A percentile compares a stretch with the other conserved stretches of the same genome.
phyloP scores from a whole-genome alignment of 2,888 invertebrate genomes.

The Globia sparganii region DNA sequence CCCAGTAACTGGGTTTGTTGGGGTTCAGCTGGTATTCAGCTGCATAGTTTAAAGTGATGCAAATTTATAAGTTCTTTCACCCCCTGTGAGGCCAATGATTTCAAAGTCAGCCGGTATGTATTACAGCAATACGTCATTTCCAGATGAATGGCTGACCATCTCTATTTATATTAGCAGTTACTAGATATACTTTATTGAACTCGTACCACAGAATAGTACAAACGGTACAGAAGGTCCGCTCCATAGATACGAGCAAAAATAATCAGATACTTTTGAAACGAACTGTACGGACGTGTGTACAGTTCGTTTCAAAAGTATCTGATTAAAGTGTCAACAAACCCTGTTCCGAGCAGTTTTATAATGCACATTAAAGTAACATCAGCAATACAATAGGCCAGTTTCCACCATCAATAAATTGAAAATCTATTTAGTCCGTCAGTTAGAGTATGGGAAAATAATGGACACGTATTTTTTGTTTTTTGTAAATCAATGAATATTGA shows the following conservation, averaged over 20 bases:
- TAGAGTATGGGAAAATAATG: too few species aligned
- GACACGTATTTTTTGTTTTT: too few species aligned
- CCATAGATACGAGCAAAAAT: neutral
- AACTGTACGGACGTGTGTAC: too few species aligned
- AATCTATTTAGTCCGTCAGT: too few species aligned
- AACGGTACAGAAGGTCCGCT: conserved; percentile 2
- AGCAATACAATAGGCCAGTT: too few species aligned
- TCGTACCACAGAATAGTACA: too few species aligned
- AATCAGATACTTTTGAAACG: too few species aligned
- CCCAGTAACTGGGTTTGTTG: neutral
- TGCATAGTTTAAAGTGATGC: too few species aligned
- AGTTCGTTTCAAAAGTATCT: neutral
- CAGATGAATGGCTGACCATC: neutral
- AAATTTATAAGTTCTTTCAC: neutral
- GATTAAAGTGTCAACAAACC: neutral
- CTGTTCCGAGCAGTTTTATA: too few species aligned
- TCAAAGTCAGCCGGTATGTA: neutral
- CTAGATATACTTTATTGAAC: conserved; percentile 14
- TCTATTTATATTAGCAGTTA: conserved; percentile 21
- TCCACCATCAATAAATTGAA: too few species aligned
- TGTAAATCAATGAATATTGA: too few species aligned
- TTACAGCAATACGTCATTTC: conserved; percentile 10
- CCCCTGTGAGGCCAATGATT: neutral
- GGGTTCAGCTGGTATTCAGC: neutral
- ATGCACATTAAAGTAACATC: too few species aligned